Percentiles rank a stretch among this genome's conserved stretches.
Conservation (phyloP, 2,113 vertebrate genomes). For the Passer domesticus region DNA sequence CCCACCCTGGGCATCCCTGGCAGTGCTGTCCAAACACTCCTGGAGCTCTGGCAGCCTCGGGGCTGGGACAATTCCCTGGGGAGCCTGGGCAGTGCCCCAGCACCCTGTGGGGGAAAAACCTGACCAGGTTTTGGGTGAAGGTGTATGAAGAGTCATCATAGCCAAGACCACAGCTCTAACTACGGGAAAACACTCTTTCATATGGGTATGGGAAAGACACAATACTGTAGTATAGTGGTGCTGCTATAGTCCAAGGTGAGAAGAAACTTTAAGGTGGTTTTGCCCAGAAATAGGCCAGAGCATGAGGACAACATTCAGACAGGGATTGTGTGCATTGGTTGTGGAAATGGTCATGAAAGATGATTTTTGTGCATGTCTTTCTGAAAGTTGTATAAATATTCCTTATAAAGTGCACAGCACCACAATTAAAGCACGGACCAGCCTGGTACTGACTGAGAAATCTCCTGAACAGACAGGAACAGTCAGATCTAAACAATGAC, state of each 20-base stretch:
- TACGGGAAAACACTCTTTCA: not conserved
- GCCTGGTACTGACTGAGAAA: not conserved
- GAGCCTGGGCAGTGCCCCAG: not conserved
- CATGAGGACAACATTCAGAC: rapidly evolving
- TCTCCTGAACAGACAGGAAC: not conserved
- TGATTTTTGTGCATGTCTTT: not conserved
- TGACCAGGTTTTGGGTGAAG: not conserved
- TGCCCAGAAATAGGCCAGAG: not conserved
- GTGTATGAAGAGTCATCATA: not conserved
- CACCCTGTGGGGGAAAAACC: not conserved
- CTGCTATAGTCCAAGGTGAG: not conserved
- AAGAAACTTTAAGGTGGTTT: not conserved
- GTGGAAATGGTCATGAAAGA: not conserved
- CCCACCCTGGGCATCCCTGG: not conserved
- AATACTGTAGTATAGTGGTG: rapidly evolving
- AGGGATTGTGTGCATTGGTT: not conserved
- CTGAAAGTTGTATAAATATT: not conserved
- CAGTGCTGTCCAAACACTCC: rapidly evolving
- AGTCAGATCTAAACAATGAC: not conserved
- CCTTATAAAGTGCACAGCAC: not conserved
- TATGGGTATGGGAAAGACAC: not conserved
- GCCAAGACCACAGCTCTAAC: not conserved
- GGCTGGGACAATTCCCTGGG: not conserved
- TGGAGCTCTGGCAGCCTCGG: not conserved
- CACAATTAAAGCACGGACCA: not conserved